Conservation (phyloP, 2,113 vertebrate species). For the Macrotus californicus region DNA sequence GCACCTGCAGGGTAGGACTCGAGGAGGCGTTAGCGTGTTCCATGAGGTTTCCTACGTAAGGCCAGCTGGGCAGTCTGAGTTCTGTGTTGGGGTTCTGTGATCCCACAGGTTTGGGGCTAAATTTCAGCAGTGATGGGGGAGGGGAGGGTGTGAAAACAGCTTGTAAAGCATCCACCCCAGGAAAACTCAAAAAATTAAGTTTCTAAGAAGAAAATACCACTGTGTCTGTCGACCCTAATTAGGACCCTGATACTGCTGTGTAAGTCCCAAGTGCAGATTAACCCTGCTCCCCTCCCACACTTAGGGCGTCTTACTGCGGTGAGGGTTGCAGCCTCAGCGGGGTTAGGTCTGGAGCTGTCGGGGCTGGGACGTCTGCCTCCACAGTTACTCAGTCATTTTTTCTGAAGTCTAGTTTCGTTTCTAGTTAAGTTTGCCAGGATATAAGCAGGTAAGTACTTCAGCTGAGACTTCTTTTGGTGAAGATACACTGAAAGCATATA, state of each 20-base stretch:
- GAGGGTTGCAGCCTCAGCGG: neutral
- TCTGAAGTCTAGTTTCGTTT: conserved; percentile 39
- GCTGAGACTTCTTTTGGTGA: neutral
- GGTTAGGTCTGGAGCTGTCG: neutral
- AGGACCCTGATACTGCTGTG: neutral
- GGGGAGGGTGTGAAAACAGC: neutral
- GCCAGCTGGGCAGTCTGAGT: neutral
- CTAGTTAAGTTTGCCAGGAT: conserved; percentile 24
- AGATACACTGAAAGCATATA: neutral
- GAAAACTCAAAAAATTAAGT: neutral
- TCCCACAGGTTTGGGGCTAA: neutral
- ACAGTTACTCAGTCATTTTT: neutral
- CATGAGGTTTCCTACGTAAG: neutral
- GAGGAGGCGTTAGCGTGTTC: neutral
- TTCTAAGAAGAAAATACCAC: neutral
- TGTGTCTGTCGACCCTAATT: neutral
- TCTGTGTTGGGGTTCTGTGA: neutral
- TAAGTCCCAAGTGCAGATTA: neutral
- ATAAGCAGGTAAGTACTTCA: conserved; percentile 55
- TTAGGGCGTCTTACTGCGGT: neutral
- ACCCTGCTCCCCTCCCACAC: neutral
- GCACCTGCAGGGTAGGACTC: conserved; percentile 49
- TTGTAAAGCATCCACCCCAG: neutral
- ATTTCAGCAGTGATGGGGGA: neutral
- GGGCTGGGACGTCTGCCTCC: neutral